Evolutionary conservation across 2,888 invertebrate genomes (phyloP).

Genomic region (Suillia variegata): DNA sequence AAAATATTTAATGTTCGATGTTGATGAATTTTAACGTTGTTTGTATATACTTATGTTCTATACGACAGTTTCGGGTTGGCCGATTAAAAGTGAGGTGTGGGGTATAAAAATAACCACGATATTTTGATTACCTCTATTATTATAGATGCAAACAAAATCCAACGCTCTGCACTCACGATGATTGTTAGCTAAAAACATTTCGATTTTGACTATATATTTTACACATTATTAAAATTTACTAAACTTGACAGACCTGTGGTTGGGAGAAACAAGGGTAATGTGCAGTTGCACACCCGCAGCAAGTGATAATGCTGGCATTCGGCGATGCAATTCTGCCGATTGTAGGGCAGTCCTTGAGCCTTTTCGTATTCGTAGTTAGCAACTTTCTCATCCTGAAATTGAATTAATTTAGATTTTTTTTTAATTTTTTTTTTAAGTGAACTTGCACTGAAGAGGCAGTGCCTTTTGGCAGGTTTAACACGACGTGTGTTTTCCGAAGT

Average conservation of each 20-base stretch:
- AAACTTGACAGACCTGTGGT: constrained; percentile 27
- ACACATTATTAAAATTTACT: neutral
- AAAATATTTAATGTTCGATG: too few species aligned
- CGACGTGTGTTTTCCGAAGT: constrained; percentile 35
- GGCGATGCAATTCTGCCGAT: constrained; percentile 45
- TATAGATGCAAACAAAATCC: constrained; percentile 47
- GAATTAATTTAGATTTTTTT: too few species aligned
- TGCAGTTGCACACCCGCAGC: constrained; percentile 47
- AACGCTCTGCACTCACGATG: constrained; percentile 39
- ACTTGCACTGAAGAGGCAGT: constrained; percentile 48
- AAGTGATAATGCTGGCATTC: constrained; percentile 46
- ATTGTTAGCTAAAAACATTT: constrained; percentile 3
- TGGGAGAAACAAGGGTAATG: constrained; percentile 44
- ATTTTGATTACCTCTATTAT: constrained; percentile 40
- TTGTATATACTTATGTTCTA: too few species aligned
- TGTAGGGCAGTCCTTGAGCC: constrained; percentile 36
- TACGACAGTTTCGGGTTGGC: too few species aligned
- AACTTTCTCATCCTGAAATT: constrained; percentile 38
- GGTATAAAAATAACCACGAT: too few species aligned
- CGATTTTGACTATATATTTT: neutral
- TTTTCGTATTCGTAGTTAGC: constrained; percentile 21
- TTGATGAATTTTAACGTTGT: too few species aligned
- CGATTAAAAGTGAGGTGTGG: too few species aligned
- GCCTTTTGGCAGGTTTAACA: constrained; percentile 35
- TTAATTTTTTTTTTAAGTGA: too few species aligned